These are phyloP conservation scores for Piprites chloris DNA, from an alignment of 2,113 vertebrate genomes.

Conservation along the genomic window DNA sequence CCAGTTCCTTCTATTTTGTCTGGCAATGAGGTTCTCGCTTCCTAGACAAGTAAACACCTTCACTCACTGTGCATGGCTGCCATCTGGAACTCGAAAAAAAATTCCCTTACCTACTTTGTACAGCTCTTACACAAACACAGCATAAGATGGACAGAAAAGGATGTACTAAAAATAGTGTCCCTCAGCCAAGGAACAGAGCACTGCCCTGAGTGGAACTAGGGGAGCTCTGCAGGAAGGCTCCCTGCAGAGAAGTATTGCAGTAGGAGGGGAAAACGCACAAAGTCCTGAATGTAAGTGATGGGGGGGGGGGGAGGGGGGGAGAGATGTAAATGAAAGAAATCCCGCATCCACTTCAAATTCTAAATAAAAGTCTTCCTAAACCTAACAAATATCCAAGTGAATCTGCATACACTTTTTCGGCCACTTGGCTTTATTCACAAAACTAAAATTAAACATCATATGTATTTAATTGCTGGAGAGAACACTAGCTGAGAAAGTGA, in stretches of 20 bases:
- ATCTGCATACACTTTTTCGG: background rate
- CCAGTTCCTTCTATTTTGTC: constrained; percentile 48
- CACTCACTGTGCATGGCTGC: constrained; percentile 19
- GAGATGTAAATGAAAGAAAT: background rate
- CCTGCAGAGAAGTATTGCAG: background rate
- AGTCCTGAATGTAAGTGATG: background rate
- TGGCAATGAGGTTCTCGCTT: constrained; percentile 51
- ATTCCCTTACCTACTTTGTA: constrained; percentile 46
- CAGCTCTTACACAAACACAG: constrained; percentile 52
- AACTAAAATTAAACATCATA: background rate
- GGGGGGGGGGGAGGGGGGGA: no score
- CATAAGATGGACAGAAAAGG: constrained; percentile 48
- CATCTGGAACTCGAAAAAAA: constrained; percentile 42
- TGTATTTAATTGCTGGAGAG: background rate
- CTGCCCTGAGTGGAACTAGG: background rate
- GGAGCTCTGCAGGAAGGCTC: background rate
- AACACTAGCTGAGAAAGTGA: background rate
- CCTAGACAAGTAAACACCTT: constrained; percentile 60
- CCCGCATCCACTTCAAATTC: background rate
- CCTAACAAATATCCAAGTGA: background rate
- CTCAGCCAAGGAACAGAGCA: background rate
- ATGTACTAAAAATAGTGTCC: constrained; percentile 47
- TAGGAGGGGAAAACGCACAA: background rate
- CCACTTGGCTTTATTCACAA: background rate
- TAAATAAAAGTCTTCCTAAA: background rate